Conservation (phyloP, 2,113 vertebrate species). For the Cheilinus undulatus region DNA sequence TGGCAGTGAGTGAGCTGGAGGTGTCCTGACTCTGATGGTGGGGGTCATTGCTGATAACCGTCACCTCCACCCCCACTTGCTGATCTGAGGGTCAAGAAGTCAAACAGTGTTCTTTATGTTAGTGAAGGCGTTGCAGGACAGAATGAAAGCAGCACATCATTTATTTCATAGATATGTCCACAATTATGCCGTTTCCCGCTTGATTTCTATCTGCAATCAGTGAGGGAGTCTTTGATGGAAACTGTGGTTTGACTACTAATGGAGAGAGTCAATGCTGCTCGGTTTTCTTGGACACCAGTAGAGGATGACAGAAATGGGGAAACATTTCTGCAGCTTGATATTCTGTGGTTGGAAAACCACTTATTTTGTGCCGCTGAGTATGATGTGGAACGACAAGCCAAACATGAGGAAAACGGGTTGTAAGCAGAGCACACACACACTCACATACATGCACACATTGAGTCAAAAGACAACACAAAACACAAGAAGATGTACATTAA, state of each 20-base stretch:
- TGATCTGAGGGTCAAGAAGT: constrained; percentile 84
- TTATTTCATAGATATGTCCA: constrained; percentile 39
- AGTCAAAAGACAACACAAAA: constrained; percentile 46
- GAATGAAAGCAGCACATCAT: constrained; percentile 5
- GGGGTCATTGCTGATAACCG: constrained; percentile 90
- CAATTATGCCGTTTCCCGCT: constrained; percentile 47
- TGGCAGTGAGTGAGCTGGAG: constrained; percentile 89
- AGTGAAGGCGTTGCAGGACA: constrained; percentile 23
- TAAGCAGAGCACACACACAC: constrained; percentile 45
- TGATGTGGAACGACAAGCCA: constrained; percentile 69
- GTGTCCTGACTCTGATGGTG: constrained; percentile 92
- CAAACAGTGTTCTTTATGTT: constrained; percentile 53
- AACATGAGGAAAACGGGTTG: constrained; percentile 49
- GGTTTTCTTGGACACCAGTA: constrained; percentile 68
- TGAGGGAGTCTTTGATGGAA: constrained; percentile 63
- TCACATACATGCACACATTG: constrained; percentile 42
- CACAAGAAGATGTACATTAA: constrained; percentile 18
- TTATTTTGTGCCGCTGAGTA: constrained; percentile 70
- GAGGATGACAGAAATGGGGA: constrained; percentile 72
- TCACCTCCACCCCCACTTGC: constrained; percentile 89
- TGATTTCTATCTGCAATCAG: constrained; percentile 57
- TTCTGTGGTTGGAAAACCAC: constrained; percentile 81
- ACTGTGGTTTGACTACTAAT: constrained; percentile 73
- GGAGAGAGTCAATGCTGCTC: constrained; percentile 70
- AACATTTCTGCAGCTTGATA: constrained; percentile 73